Evolutionary conservation across 2,113 vertebrate genomes (phyloP).

Genomic region (Centropristis striata): DNA sequence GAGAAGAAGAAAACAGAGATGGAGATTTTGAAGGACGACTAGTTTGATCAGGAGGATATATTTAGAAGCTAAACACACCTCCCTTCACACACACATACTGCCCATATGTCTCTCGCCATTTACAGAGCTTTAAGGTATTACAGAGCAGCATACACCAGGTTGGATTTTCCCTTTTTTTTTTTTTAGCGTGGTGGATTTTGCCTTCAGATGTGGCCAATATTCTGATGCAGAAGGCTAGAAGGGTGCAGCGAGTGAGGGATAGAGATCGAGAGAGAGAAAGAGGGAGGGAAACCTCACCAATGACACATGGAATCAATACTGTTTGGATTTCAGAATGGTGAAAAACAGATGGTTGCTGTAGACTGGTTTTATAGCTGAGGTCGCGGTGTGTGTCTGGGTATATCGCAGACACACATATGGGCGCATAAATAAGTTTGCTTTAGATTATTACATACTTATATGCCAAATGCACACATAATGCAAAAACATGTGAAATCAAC

Average conservation of each 20-base stretch:
- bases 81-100: background rate
- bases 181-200: background rate
- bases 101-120: background rate
- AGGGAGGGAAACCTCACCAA: background rate
- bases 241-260: slow-evolving; percentile 2
- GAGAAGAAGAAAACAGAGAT: slow-evolving; percentile 49
- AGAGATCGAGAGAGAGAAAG: background rate
- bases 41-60: slow-evolving; percentile 58
- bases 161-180: background rate
- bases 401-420: slow-evolving; percentile 9
- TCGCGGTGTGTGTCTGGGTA: slow-evolving; percentile 1
- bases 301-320: slow-evolving; percentile 61
- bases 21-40: slow-evolving; percentile 57
- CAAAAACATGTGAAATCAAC: background rate
- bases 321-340: slow-evolving; percentile 45
- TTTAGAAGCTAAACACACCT: slow-evolving; percentile 53
- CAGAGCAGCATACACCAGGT: background rate
- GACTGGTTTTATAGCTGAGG: slow-evolving; percentile 44
- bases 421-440: slow-evolving; percentile 1
- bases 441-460: slow-evolving; percentile 27
- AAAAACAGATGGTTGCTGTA: slow-evolving; percentile 66
- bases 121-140: background rate
- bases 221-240: slow-evolving; percentile 16
- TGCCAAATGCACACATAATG: slow-evolving; percentile 9
- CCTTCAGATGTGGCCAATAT: slow-evolving; percentile 19